Base-by-base conservation (phyloP, 2,888 invertebrate species). In the Elaeidobius kamerunicus region DNA sequence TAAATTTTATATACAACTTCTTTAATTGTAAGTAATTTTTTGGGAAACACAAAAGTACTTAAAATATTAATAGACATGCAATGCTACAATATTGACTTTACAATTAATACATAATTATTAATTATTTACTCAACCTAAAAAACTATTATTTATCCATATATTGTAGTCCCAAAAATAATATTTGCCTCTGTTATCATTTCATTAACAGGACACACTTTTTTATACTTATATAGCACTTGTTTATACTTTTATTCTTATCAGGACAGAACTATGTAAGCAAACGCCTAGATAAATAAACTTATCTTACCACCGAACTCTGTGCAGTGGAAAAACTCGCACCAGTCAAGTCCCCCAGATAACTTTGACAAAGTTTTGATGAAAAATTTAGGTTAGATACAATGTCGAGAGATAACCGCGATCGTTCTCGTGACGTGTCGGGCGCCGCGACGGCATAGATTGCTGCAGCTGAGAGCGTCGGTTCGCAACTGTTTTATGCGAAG, bases 401-500 rank as follows among this genome's bases (percentile, higher is more conserved):
- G n/a, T 5, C 23, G 11, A 19, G 7, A 41, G 28, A 16, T 34
- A 19, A 40, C 30, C 40, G 47, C 40, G 40, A 40, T 48, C 40
- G 45, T 36, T 23, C 36, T 34, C 36, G 36, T 40, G 20, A 39
- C 27, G 40, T 34, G 23, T 34, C 20, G 7, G n/a, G 41, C 52
- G 52, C 23, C 52, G 40, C 45, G 32, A 39, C 34, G 47, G 32
- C 20, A 40, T 23, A 47, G 27, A 28, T 30, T 35, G 23, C 46
- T 42, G 49, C 36, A 42, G 42, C 27, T 35, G 28, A 41, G 46
- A 46, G 52, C 41, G 42, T 45, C 52, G 52, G 44, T 46, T 52
- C 52, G 52, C 52, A 52, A 52, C 52, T 52, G 52, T 27, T 52
- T 46, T 52, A 46, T 20, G 46, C 46, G 12, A 52, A 40, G 47